Evolutionary conservation across 2,888 invertebrate genomes (phyloP).

Genomic region (Drosophila tripunctata): DNA sequence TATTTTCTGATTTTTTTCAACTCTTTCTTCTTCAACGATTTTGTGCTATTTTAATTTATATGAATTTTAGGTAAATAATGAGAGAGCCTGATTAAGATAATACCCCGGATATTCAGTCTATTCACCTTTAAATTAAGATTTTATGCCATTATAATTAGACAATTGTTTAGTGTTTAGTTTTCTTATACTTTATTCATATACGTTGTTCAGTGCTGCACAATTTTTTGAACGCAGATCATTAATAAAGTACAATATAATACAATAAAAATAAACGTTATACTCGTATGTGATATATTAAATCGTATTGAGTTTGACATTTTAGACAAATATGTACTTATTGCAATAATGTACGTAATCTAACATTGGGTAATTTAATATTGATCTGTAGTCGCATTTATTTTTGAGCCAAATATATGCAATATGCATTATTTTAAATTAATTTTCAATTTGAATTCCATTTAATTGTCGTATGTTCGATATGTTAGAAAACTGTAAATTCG

Average conservation of each 20-base stretch:
- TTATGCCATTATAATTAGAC: no score
- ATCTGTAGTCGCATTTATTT: conserved; percentile 43
- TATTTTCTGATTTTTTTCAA: no score
- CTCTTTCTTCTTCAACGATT: no score
- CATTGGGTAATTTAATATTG: conserved; percentile 34
- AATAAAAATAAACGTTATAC: conserved; percentile 40
- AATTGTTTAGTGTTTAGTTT: neutral
- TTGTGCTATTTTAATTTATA: no score
- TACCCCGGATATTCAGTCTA: no score
- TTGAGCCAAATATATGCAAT: conserved; percentile 44
- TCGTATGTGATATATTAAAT: conserved; percentile 25
- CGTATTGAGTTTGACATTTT: conserved; percentile 29
- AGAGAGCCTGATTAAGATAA: no score
- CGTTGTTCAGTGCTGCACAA: conserved; percentile 64
- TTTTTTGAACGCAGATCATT: conserved; percentile 41
- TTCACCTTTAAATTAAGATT: no score
- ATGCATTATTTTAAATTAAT: conserved; percentile 23
- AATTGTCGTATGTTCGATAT: conserved; percentile 3
- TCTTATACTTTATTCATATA: conserved; percentile 59
- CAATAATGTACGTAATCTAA: conserved; percentile 25
- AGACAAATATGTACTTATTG: conserved; percentile 30
- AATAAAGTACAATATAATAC: conserved; percentile 8
- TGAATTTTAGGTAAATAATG: no score
- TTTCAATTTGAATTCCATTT: conserved; percentile 15
- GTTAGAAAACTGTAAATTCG: conserved; percentile 48